Evolutionary conservation across 2,113 vertebrate species (phyloP), one percentile per base, ranked within the genome.

Genomic region (Cathartes aura): DNA sequence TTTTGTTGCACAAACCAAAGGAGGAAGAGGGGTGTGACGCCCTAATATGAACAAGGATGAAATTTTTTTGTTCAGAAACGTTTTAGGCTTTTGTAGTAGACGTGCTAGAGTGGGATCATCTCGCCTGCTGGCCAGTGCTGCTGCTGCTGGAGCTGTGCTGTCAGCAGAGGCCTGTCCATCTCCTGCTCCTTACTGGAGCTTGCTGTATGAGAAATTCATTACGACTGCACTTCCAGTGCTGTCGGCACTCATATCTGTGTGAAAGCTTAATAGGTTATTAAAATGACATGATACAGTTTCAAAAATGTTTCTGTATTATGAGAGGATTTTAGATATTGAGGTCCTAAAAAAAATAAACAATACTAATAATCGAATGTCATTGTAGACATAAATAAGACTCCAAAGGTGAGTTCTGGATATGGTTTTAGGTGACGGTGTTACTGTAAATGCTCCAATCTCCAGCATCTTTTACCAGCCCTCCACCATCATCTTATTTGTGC

Each of bases 211-310:
- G 56, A 19, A 82, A 4, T 38, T 63, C 38, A 17, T 42, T 66
- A 30, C 15, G 7, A 16, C 38, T 50, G 50, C 17, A 0, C 38
- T 73, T 47, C 5, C 30, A 12, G n/a, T 17, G 3, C 55, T 74
- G 56, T 32, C 0, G 2, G 38, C 38, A 5, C 38, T 64, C 6
- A 0, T 5, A 3, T 11, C 34, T 63, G 7, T 30, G 24, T 47
- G 52, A 48, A 79, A 71, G 26, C 15, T 81, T 19, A 36, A 20
- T 15, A 24, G 26, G 26, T 76, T 76, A 47, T 50, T 71, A 62
- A 74, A 73, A 24, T 29, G 30, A 24, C 8, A 1, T 26, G 32
- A 8, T 66, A 18, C 0, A 1, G 12, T 45, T 74, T 71, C 70
- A 58, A 36, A 78, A 72, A 19, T 64, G 15, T 4, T 50, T 55